Conservation (phyloP, 2,797 vertebrate species). For the Miichthys miiuy region DNA sequence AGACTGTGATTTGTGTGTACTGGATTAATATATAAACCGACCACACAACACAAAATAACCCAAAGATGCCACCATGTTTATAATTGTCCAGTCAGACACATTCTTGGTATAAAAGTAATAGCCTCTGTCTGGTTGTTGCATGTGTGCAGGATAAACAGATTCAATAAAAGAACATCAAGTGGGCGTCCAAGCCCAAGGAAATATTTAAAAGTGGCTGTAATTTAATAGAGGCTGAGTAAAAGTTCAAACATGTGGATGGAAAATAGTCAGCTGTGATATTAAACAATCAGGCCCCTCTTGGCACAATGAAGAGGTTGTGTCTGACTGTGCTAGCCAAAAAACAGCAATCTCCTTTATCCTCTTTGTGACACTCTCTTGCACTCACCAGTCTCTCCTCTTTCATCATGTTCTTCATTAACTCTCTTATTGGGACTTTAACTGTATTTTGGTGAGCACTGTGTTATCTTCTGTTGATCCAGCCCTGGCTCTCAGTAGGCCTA, state of each 20-base stretch:
- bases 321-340: constrained; percentile 15
- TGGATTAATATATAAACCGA: background rate
- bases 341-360: constrained; percentile 14
- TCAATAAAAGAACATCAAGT: background rate
- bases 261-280: constrained; percentile 50
- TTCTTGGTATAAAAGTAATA: background rate
- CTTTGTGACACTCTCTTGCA: background rate
- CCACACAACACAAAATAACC: background rate
- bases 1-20: background rate
- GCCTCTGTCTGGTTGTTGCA: background rate
- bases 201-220: constrained; percentile 2
- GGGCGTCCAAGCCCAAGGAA: background rate
- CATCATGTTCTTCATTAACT: background rate
- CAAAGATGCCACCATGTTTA: constrained; percentile 6
- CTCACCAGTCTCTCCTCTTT: background rate
- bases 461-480: background rate
- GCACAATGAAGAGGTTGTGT: constrained; percentile 17
- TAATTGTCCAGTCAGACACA: background rate
- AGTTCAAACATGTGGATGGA: constrained; percentile 34
- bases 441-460: background rate
- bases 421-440: background rate
- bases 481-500: background rate
- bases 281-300: constrained; percentile 43
- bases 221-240: background rate
- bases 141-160: background rate